These are phyloP conservation scores for Hylaea fasciaria DNA, from an alignment of 2,888 invertebrate species.

Conservation along the genomic window DNA sequence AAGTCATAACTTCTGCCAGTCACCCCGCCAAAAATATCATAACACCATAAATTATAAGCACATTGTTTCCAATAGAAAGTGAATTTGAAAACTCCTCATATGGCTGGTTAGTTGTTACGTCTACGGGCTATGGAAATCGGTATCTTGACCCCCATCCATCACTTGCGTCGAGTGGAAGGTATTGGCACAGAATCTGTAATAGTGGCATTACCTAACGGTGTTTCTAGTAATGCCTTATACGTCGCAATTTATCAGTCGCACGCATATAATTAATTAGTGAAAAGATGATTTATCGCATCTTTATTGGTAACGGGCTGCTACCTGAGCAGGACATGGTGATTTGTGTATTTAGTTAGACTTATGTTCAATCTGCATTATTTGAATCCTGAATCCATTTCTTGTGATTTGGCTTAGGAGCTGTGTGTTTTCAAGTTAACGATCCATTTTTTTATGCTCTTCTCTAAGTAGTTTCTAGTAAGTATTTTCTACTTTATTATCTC, in stretches of 20 bases:
- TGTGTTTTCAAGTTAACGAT: no score
- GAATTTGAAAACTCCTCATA: constrained; percentile 12
- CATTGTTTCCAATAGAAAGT: constrained; percentile 16
- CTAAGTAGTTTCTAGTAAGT: no score
- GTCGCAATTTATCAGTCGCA: constrained; percentile 18
- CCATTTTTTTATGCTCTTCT: no score
- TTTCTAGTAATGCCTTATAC: constrained; percentile 20
- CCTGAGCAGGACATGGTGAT: no score
- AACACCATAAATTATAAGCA: background rate
- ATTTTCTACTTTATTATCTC: no score
- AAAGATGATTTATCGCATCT: constrained; percentile 15
- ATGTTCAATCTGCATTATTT: no score
- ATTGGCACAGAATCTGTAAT: background rate
- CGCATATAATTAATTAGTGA: constrained; percentile 18
- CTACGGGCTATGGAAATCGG: constrained; percentile 18
- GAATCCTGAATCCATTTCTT: no score
- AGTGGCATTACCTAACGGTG: constrained; percentile 24
- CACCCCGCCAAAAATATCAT: no score
- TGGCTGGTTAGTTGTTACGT: constrained; percentile 19
- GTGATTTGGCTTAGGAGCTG: no score
- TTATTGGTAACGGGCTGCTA: background rate
- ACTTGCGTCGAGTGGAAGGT: constrained; percentile 7
- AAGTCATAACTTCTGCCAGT: no score
- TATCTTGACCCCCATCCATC: constrained; percentile 29
- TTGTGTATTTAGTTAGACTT: no score